Percentiles rank a stretch among this genome's conserved stretches.
Conservation (phyloP, 2,113 vertebrate genomes). For the Hydrolagus affinis region DNA sequence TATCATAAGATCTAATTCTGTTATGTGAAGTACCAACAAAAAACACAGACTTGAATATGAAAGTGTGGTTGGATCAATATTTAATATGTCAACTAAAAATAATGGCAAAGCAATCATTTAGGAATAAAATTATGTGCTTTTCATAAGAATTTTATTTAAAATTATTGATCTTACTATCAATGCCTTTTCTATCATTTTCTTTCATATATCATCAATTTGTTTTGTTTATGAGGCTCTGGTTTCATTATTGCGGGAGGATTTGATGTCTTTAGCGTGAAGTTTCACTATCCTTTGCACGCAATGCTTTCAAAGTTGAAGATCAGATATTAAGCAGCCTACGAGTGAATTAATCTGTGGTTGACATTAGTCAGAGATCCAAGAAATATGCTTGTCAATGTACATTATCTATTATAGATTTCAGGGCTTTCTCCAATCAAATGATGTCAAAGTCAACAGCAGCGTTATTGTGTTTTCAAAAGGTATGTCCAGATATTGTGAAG, state of each 20-base stretch:
- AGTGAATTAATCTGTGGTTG: neutral
- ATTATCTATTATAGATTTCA: slow-evolving; percentile 4
- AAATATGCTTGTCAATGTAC: neutral
- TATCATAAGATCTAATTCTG: too few species aligned
- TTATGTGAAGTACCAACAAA: too few species aligned
- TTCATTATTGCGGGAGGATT: neutral
- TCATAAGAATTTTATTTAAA: too few species aligned
- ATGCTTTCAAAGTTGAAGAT: neutral
- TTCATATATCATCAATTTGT: neutral
- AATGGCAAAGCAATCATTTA: too few species aligned
- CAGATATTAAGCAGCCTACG: neutral
- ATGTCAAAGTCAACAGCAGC: neutral
- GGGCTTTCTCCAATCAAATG: neutral
- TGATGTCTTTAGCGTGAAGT: too few species aligned
- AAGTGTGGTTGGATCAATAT: too few species aligned
- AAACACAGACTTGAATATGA: too few species aligned
- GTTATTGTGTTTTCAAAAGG: neutral
- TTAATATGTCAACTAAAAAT: too few species aligned
- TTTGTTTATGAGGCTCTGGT: neutral
- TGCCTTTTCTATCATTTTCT: neutral
- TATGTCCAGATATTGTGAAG: neutral
- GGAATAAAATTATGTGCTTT: too few species aligned
- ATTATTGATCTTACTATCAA: too few species aligned
- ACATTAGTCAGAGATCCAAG: neutral
- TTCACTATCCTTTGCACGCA: neutral